A percentile compares a stretch with the other conserved stretches of the same genome.
These are phyloP conservation scores for Episyrphus balteatus DNA, from an alignment of 1,140 invertebrate genomes.

Conservation along the genomic window DNA sequence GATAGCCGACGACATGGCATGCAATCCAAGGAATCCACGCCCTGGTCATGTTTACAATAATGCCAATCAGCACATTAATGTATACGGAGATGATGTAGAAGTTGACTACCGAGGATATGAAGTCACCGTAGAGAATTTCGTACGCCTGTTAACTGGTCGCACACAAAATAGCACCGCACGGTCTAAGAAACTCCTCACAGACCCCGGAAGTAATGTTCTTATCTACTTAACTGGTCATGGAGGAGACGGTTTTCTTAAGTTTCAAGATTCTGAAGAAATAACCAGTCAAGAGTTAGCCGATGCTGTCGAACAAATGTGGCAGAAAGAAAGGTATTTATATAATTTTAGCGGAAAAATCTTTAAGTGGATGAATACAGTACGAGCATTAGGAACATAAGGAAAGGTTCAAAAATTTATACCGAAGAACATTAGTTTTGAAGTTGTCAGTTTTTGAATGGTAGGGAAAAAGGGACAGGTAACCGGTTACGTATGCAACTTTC, in stretches of 20 bases:
- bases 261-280: conserved; percentile 98
- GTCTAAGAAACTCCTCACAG: conserved; percentile 89
- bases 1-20: conserved; percentile 99
- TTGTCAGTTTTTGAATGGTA: too few species aligned
- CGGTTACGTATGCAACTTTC: too few species aligned
- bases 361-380: not conserved
- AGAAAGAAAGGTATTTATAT: conserved; percentile 68
- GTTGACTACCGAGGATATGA: conserved; percentile 98
- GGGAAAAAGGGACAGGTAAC: too few species aligned
- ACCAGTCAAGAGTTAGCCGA: conserved; percentile 98
- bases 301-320: conserved; percentile 99
- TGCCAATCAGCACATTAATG: conserved; percentile 95
- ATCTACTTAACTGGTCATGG: conserved; percentile 97
- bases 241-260: conserved; percentile 97
- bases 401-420: too few species aligned
- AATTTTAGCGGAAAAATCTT: not conserved
- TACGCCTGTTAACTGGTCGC: conserved; percentile 86
- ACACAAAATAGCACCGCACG: conserved; percentile 82
- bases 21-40: conserved; percentile 92
- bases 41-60: conserved; percentile 99
- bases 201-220: conserved; percentile 94
- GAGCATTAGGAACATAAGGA: too few species aligned
- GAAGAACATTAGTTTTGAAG: too few species aligned
- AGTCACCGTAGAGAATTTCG: conserved; percentile 96
- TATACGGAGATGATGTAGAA: conserved; percentile 98